A percentile compares a stretch with the other conserved stretches of the same genome.
Evolutionary conservation across 1,140 invertebrate species (phyloP).

Genomic region (Leptinotarsa undecemlineata): DNA sequence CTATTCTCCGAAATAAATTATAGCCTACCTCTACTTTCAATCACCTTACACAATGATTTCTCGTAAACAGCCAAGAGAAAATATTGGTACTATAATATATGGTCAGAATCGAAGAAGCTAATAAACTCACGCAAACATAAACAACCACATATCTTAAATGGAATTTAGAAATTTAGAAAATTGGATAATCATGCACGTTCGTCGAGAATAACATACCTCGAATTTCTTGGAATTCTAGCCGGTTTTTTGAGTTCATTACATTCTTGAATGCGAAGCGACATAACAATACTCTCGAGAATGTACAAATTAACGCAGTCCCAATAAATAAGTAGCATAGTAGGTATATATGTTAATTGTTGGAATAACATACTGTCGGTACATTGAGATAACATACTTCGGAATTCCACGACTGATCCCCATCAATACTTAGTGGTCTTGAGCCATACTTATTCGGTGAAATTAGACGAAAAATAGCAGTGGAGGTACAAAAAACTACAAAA

Average conservation of each 20-base stretch:
- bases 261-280: conserved; percentile 13
- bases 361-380: not conserved
- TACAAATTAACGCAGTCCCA: not conserved
- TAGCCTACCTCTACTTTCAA: not conserved
- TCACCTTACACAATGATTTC: not conserved
- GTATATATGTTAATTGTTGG: not conserved
- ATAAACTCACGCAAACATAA: conserved; percentile 1
- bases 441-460: too few relatives aligned
- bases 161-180: conserved; percentile 25
- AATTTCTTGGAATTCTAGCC: conserved; percentile 13
- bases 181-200: conserved; percentile 20
- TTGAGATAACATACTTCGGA: not conserved
- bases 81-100: not conserved
- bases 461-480: too few relatives aligned
- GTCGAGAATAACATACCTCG: conserved; percentile 17
- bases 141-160: conserved; percentile 9
- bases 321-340: conserved; percentile 6
- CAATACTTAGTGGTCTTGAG: too few relatives aligned
- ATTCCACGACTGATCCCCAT: not conserved
- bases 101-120: conserved; percentile 3
- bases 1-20: not conserved
- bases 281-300: not conserved
- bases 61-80: not conserved
- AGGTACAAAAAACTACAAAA: too few relatives aligned
- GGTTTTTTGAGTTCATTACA: conserved; percentile 17